These are phyloP conservation scores for Prolemur simus DNA, from an alignment of 2,113 vertebrate genomes.

Conservation along the genomic window DNA sequence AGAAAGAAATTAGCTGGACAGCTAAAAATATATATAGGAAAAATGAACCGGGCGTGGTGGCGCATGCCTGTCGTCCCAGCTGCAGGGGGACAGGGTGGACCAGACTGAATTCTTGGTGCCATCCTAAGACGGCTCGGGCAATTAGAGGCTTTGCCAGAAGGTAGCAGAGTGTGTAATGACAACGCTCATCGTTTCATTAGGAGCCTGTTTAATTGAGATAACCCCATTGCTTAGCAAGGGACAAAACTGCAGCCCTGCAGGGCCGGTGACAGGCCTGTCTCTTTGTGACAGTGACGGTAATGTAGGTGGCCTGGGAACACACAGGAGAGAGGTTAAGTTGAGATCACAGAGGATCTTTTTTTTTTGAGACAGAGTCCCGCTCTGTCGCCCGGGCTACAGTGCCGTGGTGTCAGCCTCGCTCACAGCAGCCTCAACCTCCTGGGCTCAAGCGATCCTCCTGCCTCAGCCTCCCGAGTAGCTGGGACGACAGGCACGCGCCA, in stretches of 20 bases:
- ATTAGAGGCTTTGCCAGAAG: constrained; percentile 51
- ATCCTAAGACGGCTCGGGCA: constrained; percentile 46
- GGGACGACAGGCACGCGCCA: too few relatives aligned
- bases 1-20: too few relatives aligned
- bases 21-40: too few relatives aligned
- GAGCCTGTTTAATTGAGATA: constrained; percentile 80
- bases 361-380: too few relatives aligned
- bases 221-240: constrained; percentile 45
- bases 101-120: not conserved
- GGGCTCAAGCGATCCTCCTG: too few relatives aligned
- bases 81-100: not conserved
- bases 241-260: constrained; percentile 26
- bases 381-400: too few relatives aligned
- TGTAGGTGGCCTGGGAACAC: not conserved
- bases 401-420: too few relatives aligned
- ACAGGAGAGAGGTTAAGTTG: not conserved
- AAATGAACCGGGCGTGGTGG: too few relatives aligned
- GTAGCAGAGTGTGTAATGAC: constrained; percentile 65
- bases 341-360: not conserved
- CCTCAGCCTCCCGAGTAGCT: too few relatives aligned
- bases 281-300: not conserved
- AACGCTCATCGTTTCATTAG: constrained; percentile 73
- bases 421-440: too few relatives aligned
- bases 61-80: too few relatives aligned
- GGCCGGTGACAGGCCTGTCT: not conserved